A percentile compares a stretch with the other conserved stretches of the same genome.
phyloP scores from a whole-genome alignment of 1,140 invertebrate genomes.

The Temnothorax longispinosus region DNA sequence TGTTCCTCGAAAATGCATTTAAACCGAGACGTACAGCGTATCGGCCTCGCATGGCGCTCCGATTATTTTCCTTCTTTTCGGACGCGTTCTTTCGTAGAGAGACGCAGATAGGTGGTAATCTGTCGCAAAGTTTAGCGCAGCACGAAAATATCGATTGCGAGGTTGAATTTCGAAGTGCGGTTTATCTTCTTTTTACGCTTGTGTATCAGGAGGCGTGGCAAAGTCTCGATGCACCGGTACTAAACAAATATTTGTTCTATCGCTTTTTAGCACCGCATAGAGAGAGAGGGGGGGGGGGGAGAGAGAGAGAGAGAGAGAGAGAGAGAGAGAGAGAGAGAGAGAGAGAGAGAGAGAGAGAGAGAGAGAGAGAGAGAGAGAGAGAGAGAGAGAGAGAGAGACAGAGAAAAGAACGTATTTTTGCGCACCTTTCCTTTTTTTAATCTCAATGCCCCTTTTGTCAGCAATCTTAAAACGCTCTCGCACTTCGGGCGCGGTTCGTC shows the following conservation, averaged over 20 bases:
- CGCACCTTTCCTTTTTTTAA: background rate
- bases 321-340: no score
- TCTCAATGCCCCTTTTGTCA: background rate
- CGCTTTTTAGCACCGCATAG: constrained; percentile 51
- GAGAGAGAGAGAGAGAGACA: no score
- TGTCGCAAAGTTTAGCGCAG: constrained; percentile 41
- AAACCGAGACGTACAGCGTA: background rate
- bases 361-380: constrained; percentile 63
- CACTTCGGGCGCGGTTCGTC: background rate
- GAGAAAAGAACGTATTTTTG: constrained; percentile 4
- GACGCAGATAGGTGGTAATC: constrained; percentile 52
- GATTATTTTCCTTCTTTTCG: constrained; percentile 41
- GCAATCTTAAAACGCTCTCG: background rate
- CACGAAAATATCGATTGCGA: constrained; percentile 58
- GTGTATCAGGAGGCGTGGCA: constrained; percentile 42
- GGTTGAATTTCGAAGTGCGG: constrained; percentile 45
- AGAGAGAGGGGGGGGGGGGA: constrained; percentile 65
- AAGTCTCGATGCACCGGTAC: constrained; percentile 72
- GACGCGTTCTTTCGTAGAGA: background rate
- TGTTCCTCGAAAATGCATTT: constrained; percentile 17
- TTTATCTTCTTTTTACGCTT: constrained; percentile 48
- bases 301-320: constrained; percentile 67
- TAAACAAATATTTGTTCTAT: constrained; percentile 70
- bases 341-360: constrained; percentile 49
- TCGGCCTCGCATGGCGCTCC: background rate